Evolutionary conservation across 2,113 vertebrate species (phyloP).

Genomic region (Callochromis pleurospilus): DNA sequence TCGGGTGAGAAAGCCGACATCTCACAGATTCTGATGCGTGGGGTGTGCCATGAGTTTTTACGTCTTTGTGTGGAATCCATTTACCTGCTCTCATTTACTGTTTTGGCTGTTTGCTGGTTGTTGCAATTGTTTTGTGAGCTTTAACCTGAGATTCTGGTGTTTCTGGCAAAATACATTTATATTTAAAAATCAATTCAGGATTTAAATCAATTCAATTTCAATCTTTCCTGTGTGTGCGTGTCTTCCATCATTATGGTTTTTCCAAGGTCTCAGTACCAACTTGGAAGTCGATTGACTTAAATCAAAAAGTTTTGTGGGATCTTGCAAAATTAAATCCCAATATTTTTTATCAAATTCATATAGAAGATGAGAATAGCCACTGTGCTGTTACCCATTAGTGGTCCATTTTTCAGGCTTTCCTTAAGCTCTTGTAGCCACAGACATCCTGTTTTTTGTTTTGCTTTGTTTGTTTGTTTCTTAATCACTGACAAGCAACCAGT

Average conservation of each 20-base stretch:
- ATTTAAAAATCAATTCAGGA: not conserved
- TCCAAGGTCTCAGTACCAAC: not conserved
- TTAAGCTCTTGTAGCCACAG: not conserved
- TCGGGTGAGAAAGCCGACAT: not conserved
- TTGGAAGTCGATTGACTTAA: not conserved
- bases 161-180: not conserved
- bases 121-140: rapidly evolving
- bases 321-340: not conserved
- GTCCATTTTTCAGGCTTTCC: not conserved
- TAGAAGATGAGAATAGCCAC: not conserved
- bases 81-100: not conserved
- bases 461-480: not conserved
- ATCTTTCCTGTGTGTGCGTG: rapidly evolving
- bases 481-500: not conserved
- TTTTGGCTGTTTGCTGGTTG: not conserved
- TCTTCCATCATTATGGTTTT: not conserved
- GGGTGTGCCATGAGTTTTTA: not conserved
- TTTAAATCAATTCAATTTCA: not conserved
- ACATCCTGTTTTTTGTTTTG: not conserved
- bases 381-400: not conserved
- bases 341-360: not conserved
- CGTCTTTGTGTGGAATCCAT: not conserved
- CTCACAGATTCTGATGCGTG: not conserved
- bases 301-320: not conserved
- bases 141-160: not conserved